Evolutionary conservation across 1,140 invertebrate species (phyloP).

Genomic region (Amyelois transitella): DNA sequence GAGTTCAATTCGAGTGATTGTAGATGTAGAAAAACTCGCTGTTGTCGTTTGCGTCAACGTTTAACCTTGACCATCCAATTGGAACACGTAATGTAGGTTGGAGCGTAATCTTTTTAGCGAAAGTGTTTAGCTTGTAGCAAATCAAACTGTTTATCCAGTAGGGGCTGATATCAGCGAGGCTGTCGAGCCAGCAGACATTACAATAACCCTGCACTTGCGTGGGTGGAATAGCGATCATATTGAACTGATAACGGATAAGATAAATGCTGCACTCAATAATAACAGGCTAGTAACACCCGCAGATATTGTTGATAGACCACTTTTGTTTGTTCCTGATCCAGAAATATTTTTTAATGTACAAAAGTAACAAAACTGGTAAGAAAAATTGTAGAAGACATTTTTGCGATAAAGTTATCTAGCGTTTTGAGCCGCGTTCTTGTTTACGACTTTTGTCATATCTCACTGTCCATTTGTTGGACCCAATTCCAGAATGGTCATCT

Average conservation of each 20-base stretch:
- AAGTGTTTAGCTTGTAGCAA: neutral
- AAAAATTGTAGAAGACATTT: neutral
- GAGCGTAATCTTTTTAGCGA: slow-evolving; percentile 28
- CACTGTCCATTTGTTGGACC: neutral
- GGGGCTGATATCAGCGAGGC: slow-evolving; percentile 4
- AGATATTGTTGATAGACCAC: slow-evolving; percentile 2
- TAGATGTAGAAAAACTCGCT: slow-evolving; percentile 13
- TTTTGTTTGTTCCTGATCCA: slow-evolving; percentile 3
- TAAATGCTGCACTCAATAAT: slow-evolving; percentile 57
- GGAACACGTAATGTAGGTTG: slow-evolving; percentile 27
- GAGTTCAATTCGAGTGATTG: neutral
- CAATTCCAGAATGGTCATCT: neutral
- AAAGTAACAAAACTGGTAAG: no score
- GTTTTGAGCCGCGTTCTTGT: neutral
- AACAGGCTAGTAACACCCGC: slow-evolving; percentile 5
- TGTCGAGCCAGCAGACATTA: slow-evolving; percentile 14
- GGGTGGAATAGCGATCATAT: slow-evolving; percentile 58
- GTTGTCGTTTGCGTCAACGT: slow-evolving; percentile 43
- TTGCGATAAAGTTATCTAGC: no score
- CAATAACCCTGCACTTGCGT: slow-evolving; percentile 32
- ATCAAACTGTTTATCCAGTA: neutral
- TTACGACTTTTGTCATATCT: neutral
- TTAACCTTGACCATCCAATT: slow-evolving; percentile 54
- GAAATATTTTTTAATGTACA: slow-evolving; percentile 2
- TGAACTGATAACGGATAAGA: slow-evolving; percentile 65